Evolutionary conservation across 2,797 vertebrate genomes (phyloP).

Genomic region (Dryobates pubescens): DNA sequence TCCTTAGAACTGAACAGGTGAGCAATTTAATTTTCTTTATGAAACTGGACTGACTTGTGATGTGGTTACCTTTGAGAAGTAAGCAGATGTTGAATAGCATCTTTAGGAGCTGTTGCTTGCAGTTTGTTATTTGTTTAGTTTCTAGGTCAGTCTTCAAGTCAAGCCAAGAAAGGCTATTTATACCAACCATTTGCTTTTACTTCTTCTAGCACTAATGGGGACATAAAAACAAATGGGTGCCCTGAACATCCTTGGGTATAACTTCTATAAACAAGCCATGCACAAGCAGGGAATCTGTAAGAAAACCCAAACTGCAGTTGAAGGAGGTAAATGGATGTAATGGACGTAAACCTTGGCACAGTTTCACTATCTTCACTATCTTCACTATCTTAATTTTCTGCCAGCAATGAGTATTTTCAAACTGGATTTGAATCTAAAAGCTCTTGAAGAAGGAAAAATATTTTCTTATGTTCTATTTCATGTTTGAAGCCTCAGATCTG

Average conservation of each 20-base stretch:
- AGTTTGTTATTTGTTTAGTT: conserved; percentile 4
- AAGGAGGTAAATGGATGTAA: neutral
- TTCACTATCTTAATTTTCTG: neutral
- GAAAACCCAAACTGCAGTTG: neutral
- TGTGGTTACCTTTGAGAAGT: neutral
- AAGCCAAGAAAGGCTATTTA: conserved; percentile 14
- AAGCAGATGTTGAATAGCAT: neutral
- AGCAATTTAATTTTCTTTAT: neutral
- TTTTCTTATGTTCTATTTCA: neutral
- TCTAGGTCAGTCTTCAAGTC: conserved; percentile 29
- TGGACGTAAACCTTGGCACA: neutral
- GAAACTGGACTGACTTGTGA: neutral
- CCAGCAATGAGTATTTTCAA: neutral
- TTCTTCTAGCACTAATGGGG: neutral
- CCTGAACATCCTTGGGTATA: neutral
- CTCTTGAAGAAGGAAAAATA: neutral
- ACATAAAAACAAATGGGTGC: conserved; percentile 12
- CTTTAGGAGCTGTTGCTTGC: neutral
- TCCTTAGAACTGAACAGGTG: neutral
- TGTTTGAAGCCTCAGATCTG: neutral
- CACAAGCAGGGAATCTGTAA: neutral
- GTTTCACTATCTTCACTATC: neutral
- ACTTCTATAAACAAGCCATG: neutral
- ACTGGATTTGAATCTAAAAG: neutral
- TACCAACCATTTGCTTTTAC: neutral